Base-by-base conservation (phyloP, 1,140 invertebrate species). In the Drosophila nikananu region DNA sequence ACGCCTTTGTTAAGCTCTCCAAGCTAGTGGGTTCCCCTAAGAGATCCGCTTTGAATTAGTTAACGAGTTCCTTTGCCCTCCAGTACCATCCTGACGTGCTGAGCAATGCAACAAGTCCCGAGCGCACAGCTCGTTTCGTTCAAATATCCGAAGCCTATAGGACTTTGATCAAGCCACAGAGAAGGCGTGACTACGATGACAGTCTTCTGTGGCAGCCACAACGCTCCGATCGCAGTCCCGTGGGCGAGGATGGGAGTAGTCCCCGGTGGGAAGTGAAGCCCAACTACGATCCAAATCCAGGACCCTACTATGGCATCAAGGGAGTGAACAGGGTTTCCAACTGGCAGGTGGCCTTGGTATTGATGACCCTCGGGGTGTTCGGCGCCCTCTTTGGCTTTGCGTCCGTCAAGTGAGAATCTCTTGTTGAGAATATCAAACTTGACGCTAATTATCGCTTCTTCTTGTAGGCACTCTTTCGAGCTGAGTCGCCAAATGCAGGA, bases 91-190 rank as follows among this genome's bases (percentile, higher is more conserved):
- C 95, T 48, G 95, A 96, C 86, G 94, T 94, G 42, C 95, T 94
- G 30, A 94, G 94, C 80, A 94, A 94, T 89, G 91, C 89, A 15
- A 83, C 80, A 23, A 93, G 93, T 51, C 94, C 94, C 62, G 93
- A 94, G 21, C 93, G 93, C 62, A 91, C 92, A 1, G 89, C 83
- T 3, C 63, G 81, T 0, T 96, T 96, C 94, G 94, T 96, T 0
- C 93, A 93, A 54, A 94, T 96, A 46, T 95, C 95, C 27, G 95
- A 96, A 89, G 95, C 95, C 3, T 96, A 96, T 78, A 94, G 93
- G 64, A 93, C 95, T 1, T 91, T 96, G 10, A 94, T 94, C 12
- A 95, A 95, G 74, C 93, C 94, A 0, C 80, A 93, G 8, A 93
- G 84, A n/a, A 93, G 95, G 41, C 92, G 92, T 3, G 91, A 93